Evolutionary conservation across 2,888 invertebrate species (phyloP), one percentile per base, ranked within the genome.

Genomic region (Microctonus hyperodae): DNA sequence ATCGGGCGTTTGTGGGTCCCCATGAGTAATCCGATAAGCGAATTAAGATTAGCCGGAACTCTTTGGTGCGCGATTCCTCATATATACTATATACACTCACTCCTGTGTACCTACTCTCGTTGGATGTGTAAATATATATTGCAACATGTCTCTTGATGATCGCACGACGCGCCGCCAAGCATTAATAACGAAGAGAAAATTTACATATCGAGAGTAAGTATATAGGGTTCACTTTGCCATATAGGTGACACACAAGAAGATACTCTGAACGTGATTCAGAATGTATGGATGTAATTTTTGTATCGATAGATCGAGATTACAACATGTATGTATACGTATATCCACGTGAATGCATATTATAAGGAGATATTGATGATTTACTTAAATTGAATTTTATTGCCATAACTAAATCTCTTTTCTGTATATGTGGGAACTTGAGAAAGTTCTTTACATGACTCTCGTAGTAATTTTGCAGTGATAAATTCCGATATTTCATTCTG

Each of bases 21-120:
- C 75, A 66, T 71, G 73, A 76, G 78, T 83, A 83, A 83, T 82
- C 79, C 82, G 83, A 83, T 83, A 82, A 83, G 81, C 81, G 83
- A 83, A 81, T 83, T 80, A 79, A 83, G 82, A 83, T 83, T 79
- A 83, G 77, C 75, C 56, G 77, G 72, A 68, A 68, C 58, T 58
- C 64, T 65, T 64, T 60, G 60, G 55, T 69, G 55, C 57, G 64
- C 50, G 48, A 40, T 57, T 50, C 50, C 64, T 53, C 37, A n/a
- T n/a, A n/a, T n/a, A n/a, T n/a, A n/a, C n/a, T 56, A n/a, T n/a
- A n/a, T n/a, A n/a, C n/a, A 33, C 55, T 51, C 59, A 44, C 40
- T 40, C 40, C 40, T 20, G 16, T 33, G 22, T 57, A 33, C 22
- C 9, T 33, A 56, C 33, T 56, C 56, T 28, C 56, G n/a, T 9